These are phyloP conservation scores for Microctenopoma steveboyesi DNA, from an alignment of 2,797 vertebrate genomes.

Conservation along the genomic window DNA sequence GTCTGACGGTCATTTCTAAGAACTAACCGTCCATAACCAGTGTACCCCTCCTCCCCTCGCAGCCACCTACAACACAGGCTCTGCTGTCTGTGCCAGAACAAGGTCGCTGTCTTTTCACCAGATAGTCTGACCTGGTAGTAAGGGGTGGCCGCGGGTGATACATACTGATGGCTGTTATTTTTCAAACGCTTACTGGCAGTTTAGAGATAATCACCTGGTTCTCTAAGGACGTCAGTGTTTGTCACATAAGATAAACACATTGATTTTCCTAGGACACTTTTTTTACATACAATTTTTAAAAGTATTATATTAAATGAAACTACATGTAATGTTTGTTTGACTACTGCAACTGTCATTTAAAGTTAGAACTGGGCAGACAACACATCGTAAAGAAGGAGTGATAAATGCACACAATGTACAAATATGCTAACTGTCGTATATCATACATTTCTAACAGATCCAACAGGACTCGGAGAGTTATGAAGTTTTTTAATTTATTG, in stretches of 20 bases:
- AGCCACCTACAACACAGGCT: constrained; percentile 55
- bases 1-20: constrained; percentile 47
- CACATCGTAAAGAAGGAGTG: too few relatives aligned
- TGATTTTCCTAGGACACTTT: too few relatives aligned
- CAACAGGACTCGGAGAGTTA: too few relatives aligned
- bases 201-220: background rate
- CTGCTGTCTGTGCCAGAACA: constrained; percentile 49
- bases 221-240: constrained; percentile 1
- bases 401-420: too few relatives aligned
- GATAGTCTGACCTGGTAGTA: constrained; percentile 37
- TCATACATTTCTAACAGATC: too few relatives aligned
- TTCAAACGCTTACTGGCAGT: constrained; percentile 29
- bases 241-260: background rate
- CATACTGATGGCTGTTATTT: constrained; percentile 16
- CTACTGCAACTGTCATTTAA: too few relatives aligned
- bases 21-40: constrained; percentile 34
- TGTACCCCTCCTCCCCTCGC: background rate
- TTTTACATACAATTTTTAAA: too few relatives aligned
- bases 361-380: too few relatives aligned
- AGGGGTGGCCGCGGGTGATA: constrained; percentile 5
- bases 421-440: too few relatives aligned
- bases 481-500: too few relatives aligned
- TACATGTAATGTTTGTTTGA: too few relatives aligned
- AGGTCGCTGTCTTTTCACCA: constrained; percentile 46
- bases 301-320: too few relatives aligned